Evolutionary conservation across 2,888 invertebrate species (phyloP).

Genomic region (Plemyria rubiginata): DNA sequence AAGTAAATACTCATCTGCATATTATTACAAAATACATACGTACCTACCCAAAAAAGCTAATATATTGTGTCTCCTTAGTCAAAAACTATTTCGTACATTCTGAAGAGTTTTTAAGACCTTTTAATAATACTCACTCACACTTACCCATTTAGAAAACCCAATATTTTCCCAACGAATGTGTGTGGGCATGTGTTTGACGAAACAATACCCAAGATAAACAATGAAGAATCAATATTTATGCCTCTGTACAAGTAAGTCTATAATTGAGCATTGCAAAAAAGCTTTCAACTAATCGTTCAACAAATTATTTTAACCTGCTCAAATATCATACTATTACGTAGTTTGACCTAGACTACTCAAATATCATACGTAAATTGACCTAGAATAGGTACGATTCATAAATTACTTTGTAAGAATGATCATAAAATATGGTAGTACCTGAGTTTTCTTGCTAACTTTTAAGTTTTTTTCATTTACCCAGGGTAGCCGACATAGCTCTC

Average conservation of each 20-base stretch:
- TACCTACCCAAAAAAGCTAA: too few relatives aligned
- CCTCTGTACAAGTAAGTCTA: constrained; percentile 32
- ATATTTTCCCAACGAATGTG: constrained; percentile 48
- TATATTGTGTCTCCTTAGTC: too few relatives aligned
- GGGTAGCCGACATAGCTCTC: too few relatives aligned
- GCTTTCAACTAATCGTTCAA: constrained; percentile 44
- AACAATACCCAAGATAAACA: constrained; percentile 60
- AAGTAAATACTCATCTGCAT: too few relatives aligned
- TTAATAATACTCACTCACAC: constrained; percentile 5
- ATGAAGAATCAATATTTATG: constrained; percentile 49
- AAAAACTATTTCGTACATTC: not conserved
- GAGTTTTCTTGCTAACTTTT: too few relatives aligned
- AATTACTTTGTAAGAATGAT: too few relatives aligned
- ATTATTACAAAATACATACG: too few relatives aligned
- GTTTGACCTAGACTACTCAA: not conserved
- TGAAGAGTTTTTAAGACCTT: not conserved
- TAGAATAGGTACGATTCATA: too few relatives aligned
- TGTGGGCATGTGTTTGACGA: constrained; percentile 57
- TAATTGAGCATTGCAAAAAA: constrained; percentile 39
- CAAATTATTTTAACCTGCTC: constrained; percentile 5
- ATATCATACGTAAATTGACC: too few relatives aligned
- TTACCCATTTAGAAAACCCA: constrained; percentile 23
- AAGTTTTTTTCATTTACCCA: too few relatives aligned
- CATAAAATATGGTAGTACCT: too few relatives aligned
- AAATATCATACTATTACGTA: not conserved